Evolutionary conservation across 2,113 vertebrate species (phyloP).

Genomic region (Castor canadensis): DNA sequence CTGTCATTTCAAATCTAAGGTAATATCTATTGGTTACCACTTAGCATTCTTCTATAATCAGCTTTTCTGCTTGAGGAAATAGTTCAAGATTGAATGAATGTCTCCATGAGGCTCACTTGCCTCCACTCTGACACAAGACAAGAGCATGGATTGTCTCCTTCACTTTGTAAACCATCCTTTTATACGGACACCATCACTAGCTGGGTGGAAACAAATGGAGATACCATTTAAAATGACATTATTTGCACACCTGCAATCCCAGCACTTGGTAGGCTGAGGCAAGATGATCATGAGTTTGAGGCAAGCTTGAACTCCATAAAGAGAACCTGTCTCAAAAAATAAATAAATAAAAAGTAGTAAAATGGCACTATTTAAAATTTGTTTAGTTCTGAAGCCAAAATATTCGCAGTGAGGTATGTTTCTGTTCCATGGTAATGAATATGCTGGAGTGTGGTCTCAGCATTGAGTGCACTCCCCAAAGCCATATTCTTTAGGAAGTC

Average conservation of each 20-base stretch:
- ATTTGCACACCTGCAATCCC: neutral
- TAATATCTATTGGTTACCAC: neutral
- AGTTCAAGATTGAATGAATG: neutral
- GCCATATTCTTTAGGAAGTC: neutral
- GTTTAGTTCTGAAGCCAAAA: neutral
- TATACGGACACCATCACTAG: neutral
- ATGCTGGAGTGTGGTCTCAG: neutral
- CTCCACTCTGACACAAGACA: neutral
- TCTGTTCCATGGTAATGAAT: neutral
- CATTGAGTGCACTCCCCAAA: neutral
- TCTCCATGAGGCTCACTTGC: neutral
- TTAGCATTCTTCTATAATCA: neutral
- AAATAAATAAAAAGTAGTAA: neutral
- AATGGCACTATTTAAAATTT: neutral
- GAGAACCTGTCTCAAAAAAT: neutral
- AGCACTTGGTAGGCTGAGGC: neutral
- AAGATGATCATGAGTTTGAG: neutral
- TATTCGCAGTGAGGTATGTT: neutral
- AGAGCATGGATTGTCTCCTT: neutral
- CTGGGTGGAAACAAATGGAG: neutral
- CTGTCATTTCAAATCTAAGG: neutral
- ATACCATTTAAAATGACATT: neutral
- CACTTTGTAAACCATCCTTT: neutral
- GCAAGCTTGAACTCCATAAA: neutral
- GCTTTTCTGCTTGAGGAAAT: conserved; percentile 1